Base-by-base conservation (phyloP, 2,113 vertebrate genomes). In the Illadopsis cleaveri region DNA sequence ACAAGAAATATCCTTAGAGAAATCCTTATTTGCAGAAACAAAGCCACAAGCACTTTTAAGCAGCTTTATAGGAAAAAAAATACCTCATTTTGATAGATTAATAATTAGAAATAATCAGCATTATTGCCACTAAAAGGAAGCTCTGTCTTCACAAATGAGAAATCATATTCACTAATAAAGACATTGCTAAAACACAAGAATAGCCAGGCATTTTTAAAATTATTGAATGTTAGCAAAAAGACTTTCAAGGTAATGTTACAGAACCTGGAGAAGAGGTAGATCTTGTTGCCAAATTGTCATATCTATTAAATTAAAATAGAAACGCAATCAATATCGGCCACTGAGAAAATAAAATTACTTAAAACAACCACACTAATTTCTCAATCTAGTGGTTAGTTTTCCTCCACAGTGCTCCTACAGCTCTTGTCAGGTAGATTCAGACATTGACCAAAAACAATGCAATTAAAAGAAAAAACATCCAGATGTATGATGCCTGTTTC, bases 71-170 rank as follows among this genome's bases (percentile, higher is more conserved):
- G 57, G 44, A 58, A 96, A 92, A 92, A 96, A 24, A 28, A 37
- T 71, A 30, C 13, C 30, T 61, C 17, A 56, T 89, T 92, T 96
- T 90, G 94, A 94, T 80, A 61, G 25, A 93, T 44, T 73, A 91
- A 54, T 50, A 76, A 77, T 90, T 89, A 69, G 28, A 93, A 94
- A 95, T 47, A 92, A 86, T 70, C 48, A 93, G 10, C 12, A 86
- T 57, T 88, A 90, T 66, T 87, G 11, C 9, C 5, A 14, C 13
- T 70, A 66, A 89, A 94, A 89, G 9, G 56, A 93, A 94, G 57
- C 4, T 77, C 28, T 58, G 14, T 87, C 80, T 93, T 38, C 3
- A 6, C 27, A 94, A 93, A 77, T 56, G 28, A 92, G 58, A 83
- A 95, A 58, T 58, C 38, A 51, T 72, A 42, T 64, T 72, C 38